Evolutionary conservation across 2,113 vertebrate species (phyloP).

Genomic region (Junco hyemalis): DNA sequence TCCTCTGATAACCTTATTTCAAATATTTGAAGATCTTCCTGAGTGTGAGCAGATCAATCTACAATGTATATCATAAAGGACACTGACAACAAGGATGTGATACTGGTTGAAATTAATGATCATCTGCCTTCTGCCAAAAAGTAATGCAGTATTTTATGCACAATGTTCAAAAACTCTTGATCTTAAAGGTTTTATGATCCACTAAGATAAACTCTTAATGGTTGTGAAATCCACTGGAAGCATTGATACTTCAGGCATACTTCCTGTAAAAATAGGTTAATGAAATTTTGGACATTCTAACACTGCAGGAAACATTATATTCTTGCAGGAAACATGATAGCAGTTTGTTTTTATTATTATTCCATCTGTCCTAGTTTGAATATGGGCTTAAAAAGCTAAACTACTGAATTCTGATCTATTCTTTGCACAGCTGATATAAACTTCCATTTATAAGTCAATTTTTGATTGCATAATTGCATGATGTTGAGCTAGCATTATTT

Average conservation of each 20-base stretch:
- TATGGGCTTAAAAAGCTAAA: not conserved
- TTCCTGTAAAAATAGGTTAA: not conserved
- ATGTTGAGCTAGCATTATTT: not conserved
- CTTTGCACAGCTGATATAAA: not conserved
- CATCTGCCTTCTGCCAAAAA: not conserved
- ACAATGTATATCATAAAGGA: rapidly evolving
- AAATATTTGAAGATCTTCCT: not conserved
- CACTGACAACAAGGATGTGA: not conserved
- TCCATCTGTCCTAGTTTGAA: not conserved
- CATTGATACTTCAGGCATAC: not conserved
- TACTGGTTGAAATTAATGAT: not conserved
- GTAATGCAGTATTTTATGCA: not conserved
- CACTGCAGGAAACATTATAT: not conserved
- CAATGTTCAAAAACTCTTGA: not conserved
- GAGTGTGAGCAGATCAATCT: not conserved
- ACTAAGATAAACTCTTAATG: not conserved
- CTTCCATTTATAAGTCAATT: not conserved
- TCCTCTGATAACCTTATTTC: not conserved
- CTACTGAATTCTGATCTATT: not conserved
- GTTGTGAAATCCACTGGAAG: not conserved
- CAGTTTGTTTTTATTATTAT: not conserved
- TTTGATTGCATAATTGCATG: not conserved
- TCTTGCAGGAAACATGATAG: not conserved
- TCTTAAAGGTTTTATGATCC: not conserved
- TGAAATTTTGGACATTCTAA: not conserved